Evolutionary conservation across 2,797 vertebrate species (phyloP), one percentile per base, ranked within the genome.

Genomic region (Neopelma chrysocephalum): DNA sequence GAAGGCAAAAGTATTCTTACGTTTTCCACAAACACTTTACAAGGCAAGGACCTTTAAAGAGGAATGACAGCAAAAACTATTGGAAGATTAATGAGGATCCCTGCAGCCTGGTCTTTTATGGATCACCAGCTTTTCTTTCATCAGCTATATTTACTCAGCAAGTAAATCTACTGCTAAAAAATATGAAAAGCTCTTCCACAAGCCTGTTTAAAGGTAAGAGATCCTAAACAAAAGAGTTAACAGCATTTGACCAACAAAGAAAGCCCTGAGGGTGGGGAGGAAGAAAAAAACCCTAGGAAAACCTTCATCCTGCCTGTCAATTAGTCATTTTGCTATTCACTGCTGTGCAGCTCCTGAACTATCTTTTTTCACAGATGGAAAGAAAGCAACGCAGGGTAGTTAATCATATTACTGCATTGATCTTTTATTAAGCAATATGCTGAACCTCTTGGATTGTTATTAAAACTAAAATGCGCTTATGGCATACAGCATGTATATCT

Each of bases 71-170:
- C 94, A 98, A 97, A 98, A 98, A 98, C 97, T 97, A 96, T 93
- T 94, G 96, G 97, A 97, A 98, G 97, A 98, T 98, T 98, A 98
- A 98, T 97, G 97, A 98, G 97, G 95, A 98, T 97, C 97, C 97
- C 97, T 94, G 97, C 94, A 97, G 97, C 89, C 88, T 94, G 94
- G 94, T 96, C 96, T 97, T 98, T 97, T 95, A 98, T 96, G 94
- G 96, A 97, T 97, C 96, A 94, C 96, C 97, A 98, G 94, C 88
- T 97, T 97, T 91, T 96, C 96, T 98, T 98, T 97, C 95, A 97
- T 97, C 96, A 97, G 96, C 95, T 88, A 82, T 97, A 98, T 97
- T 97, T 97, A 97, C 91, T 89, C 84, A 94, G 93, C 95, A 97
- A 97, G 94, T 95, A 96, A 97, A 96, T 96, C 94, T 95, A 92